phyloP scores from a whole-genome alignment of 35 echinoderm and acorn worm species.

The Nesometra sesokonis region DNA sequence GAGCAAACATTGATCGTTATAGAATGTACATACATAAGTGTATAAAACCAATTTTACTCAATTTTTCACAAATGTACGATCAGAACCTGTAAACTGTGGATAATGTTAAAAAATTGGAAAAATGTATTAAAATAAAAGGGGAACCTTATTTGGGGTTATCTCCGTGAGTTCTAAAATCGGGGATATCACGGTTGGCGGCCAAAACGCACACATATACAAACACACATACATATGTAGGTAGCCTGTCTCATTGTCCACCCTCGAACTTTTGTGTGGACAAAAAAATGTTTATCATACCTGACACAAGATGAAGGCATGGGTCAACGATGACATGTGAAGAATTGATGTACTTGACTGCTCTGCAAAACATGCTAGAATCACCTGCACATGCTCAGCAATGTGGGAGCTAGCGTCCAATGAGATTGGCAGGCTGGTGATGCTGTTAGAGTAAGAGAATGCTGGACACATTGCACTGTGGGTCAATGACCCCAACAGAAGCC shows the following conservation, averaged over 20 bases:
- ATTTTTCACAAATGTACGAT: no score
- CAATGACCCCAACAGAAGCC: constrained; percentile 86
- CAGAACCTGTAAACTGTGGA: no score
- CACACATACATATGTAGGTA: background rate
- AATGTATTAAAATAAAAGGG: no score
- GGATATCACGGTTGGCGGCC: background rate
- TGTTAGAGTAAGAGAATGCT: constrained; percentile 27
- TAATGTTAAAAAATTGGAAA: no score
- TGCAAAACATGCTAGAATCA: constrained; percentile 93
- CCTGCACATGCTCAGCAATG: constrained; percentile 92
- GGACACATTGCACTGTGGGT: constrained; percentile 80
- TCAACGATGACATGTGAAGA: constrained; percentile 95
- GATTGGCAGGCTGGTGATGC: constrained; percentile 66
- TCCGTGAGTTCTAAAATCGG: no score
- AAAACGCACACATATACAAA: background rate
- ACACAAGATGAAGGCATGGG: constrained; percentile 97
- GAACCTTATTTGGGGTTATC: no score
- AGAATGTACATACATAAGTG: no score
- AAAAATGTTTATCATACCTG: constrained; percentile 64
- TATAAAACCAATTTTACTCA: no score
- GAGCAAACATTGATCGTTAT: no score
- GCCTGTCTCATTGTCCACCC: background rate
- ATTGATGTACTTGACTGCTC: constrained; percentile 97
- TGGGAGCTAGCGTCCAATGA: constrained; percentile 86
- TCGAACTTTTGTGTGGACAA: no score